Base-by-base conservation (phyloP, 2,113 vertebrate species). In the Oriolus oriolus region DNA sequence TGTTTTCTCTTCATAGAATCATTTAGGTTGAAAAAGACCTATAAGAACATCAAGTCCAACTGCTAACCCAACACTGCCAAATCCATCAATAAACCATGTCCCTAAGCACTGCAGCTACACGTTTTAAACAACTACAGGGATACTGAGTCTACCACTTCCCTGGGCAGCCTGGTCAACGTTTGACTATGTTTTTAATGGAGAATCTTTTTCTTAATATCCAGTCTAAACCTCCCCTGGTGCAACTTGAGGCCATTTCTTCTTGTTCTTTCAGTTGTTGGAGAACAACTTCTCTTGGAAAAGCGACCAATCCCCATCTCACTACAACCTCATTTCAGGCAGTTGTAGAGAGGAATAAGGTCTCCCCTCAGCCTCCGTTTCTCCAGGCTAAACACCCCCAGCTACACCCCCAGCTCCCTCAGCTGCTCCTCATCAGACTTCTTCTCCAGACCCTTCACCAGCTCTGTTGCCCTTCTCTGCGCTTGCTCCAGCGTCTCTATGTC, bases 251-350 rank as follows among this genome's bases (percentile, higher is more conserved):
- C 21, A 15, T 68, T 68, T 60, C 24, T 15, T 61, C n/a, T 35
- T n/a, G 19, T 39, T 19, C 30, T 68, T 5, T 30, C 28, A 18
- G 24, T 41, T 68, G 23, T 4, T 35, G n/a, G n/a, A n/a, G n/a
- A n/a, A n/a, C n/a, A n/a, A 35, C 39, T n/a, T n/a, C n/a, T n/a
- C 16, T 53, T 26, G 45, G n/a, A 61, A 21, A 54, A 47, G 54
- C 35, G 20, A 37, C 17, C 1, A 1, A 15, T 9, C 3, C 8
- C 3, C 21, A 6, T 9, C 21, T 53, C 1, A 0, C 16, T 26
- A 8, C 11, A 6, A 2, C 2, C 7, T 53, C 5, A 9, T 41
- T 75, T 52, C 30, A 35, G 16, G 30, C 6, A 47, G 7, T 4
- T 47, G 10, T 53, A 41, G 39, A 33, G 6, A 53, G 9, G 3